Conservation (phyloP, 2,888 invertebrate genomes). For the Pyralis farinalis region DNA sequence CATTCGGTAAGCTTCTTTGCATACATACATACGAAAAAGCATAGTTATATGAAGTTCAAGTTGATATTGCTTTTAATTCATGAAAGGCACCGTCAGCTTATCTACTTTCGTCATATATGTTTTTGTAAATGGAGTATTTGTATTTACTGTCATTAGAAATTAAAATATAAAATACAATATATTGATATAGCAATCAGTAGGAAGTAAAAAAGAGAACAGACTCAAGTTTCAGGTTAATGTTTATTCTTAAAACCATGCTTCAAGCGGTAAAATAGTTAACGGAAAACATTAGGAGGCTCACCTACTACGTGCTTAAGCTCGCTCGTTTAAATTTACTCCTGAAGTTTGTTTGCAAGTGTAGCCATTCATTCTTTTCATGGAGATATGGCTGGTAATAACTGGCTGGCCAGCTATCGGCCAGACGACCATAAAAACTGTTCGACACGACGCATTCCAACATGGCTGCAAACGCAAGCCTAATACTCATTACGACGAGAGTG, state of each 20-base stretch:
- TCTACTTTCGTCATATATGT: no score
- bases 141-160: no score
- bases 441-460: conserved; percentile 66
- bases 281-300: conserved; percentile 7
- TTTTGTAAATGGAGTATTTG: no score
- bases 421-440: conserved; percentile 72
- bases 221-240: conserved; percentile 22
- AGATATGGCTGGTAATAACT: conserved; percentile 75
- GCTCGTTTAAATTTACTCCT: conserved; percentile 59
- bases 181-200: conserved; percentile 19
- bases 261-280: conserved; percentile 47
- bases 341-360: conserved; percentile 62
- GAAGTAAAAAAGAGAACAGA: conserved; percentile 11
- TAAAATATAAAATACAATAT: conserved; percentile 9
- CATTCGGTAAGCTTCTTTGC: no score
- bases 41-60: no score
- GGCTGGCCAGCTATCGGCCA: conserved; percentile 65
- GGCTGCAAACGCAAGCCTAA: conserved; percentile 64
- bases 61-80: no score
- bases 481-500: conserved; percentile 54
- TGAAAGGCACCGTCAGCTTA: no score
- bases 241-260: conserved; percentile 41
- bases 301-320: conserved; percentile 58
- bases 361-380: conserved; percentile 72
- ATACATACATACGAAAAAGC: no score